Percentiles rank a stretch among this genome's conserved stretches.
Evolutionary conservation across 1,140 invertebrate genomes (phyloP).

Genomic region (Drosophila fuyamai): DNA sequence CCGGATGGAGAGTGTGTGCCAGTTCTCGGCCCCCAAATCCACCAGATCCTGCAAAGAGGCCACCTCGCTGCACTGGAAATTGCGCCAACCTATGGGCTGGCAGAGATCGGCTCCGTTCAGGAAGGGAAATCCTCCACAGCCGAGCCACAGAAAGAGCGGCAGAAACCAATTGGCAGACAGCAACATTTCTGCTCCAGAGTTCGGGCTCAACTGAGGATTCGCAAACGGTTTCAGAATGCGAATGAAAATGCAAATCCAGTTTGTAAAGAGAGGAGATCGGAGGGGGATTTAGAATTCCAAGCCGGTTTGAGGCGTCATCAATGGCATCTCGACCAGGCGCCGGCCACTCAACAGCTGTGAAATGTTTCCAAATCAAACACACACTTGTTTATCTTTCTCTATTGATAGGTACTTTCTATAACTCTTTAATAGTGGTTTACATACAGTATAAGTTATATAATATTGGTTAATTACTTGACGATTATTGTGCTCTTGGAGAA

Average conservation of each 20-base stretch:
- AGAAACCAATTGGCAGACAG: slow-evolving; percentile 21
- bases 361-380: slow-evolving; percentile 31
- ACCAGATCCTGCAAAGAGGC: slow-evolving; percentile 51
- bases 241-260: slow-evolving; percentile 47
- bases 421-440: slow-evolving; percentile 74
- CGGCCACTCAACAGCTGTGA: slow-evolving; percentile 41
- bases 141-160: slow-evolving; percentile 28
- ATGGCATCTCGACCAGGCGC: slow-evolving; percentile 5
- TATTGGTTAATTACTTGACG: slow-evolving; percentile 50
- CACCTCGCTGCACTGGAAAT: slow-evolving; percentile 52
- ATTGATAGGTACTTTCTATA: slow-evolving; percentile 61
- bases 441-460: slow-evolving; percentile 54
- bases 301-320: slow-evolving; percentile 45
- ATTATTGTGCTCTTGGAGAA: slow-evolving; percentile 69
- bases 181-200: slow-evolving; percentile 58
- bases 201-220: slow-evolving; percentile 41
- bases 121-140: slow-evolving; percentile 10
- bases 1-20: slow-evolving; percentile 41
- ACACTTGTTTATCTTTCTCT: slow-evolving; percentile 40
- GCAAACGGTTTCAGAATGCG: slow-evolving; percentile 23
- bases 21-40: slow-evolving; percentile 28
- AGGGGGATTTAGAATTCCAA: not conserved
- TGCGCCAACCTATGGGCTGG: slow-evolving; percentile 55
- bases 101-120: slow-evolving; percentile 35
- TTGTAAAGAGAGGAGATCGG: slow-evolving; percentile 7